Evolutionary conservation across 2,797 vertebrate genomes (phyloP).

Genomic region (Masticophis lateralis): DNA sequence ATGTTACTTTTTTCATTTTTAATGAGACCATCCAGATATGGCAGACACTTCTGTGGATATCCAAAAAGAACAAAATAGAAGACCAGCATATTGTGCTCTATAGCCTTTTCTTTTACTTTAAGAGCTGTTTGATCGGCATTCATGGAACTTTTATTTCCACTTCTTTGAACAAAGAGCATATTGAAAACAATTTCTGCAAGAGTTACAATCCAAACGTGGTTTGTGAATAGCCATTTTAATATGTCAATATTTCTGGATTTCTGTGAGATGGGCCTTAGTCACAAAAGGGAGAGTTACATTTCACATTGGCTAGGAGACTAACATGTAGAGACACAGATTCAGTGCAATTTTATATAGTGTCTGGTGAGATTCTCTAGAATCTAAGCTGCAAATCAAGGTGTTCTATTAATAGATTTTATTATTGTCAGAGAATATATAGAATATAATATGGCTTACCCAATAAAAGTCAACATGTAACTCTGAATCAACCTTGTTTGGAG

Average conservation of each 20-base stretch:
- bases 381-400: background rate
- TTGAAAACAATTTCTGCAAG: background rate
- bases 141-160: background rate
- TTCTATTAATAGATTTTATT: background rate
- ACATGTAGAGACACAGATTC: no score
- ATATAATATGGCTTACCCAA: background rate
- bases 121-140: background rate
- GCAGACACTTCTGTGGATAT: background rate
- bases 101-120: background rate
- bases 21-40: background rate
- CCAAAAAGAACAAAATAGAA: background rate
- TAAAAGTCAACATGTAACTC: background rate
- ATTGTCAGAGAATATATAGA: background rate
- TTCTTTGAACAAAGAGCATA: background rate
- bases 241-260: background rate
- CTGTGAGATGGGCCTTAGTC: background rate
- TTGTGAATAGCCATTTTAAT: background rate
- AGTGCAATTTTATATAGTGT: background rate
- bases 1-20: background rate
- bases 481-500: background rate
- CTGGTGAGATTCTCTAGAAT: background rate
- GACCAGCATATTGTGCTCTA: background rate
- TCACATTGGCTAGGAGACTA: background rate
- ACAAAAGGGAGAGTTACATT: background rate
- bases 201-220: background rate